These are phyloP conservation scores for Austrolebias charrua DNA, from an alignment of 2,797 vertebrate genomes.

Conservation along the genomic window DNA sequence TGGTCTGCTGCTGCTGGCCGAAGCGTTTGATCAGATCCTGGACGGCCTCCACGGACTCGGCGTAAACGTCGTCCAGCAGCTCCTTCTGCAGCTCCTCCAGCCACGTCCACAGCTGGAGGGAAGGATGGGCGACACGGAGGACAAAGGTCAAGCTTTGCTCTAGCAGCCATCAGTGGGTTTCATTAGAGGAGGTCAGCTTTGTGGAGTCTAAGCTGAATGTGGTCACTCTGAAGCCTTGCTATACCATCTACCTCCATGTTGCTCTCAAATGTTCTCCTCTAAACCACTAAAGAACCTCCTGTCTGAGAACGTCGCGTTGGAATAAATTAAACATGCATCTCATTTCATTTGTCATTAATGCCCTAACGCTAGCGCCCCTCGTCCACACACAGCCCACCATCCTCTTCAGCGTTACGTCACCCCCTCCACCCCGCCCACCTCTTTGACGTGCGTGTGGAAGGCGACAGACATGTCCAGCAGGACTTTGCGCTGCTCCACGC, in stretches of 20 bases:
- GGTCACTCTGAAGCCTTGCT: no score
- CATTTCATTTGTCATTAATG: conserved; percentile 32
- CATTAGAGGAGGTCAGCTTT: no score
- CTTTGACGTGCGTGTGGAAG: conserved; percentile 97
- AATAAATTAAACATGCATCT: conserved; percentile 15
- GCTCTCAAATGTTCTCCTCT: neutral
- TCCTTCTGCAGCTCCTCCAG: conserved; percentile 98
- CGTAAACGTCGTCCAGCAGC: conserved; percentile 95
- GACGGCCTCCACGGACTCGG: conserved; percentile 96
- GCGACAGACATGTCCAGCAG: conserved; percentile 98
- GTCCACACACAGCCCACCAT: conserved; percentile 53
- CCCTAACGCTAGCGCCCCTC: conserved; percentile 37
- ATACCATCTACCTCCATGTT: no score
- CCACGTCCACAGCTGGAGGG: conserved; percentile 93
- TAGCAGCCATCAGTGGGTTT: neutral
- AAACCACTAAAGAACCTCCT: neutral
- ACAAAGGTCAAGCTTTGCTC: neutral
- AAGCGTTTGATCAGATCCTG: conserved; percentile 98
- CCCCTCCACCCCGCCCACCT: conserved; percentile 79
- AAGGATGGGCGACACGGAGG: neutral
- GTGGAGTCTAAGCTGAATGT: no score
- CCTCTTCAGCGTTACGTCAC: conserved; percentile 52
- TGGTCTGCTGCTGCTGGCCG: conserved; percentile 96
- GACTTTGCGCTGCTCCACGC: conserved; percentile 96
- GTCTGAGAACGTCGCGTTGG: conserved; percentile 5